Conservation (phyloP, 2,113 vertebrate genomes). For the Leucopsar rothschildi region DNA sequence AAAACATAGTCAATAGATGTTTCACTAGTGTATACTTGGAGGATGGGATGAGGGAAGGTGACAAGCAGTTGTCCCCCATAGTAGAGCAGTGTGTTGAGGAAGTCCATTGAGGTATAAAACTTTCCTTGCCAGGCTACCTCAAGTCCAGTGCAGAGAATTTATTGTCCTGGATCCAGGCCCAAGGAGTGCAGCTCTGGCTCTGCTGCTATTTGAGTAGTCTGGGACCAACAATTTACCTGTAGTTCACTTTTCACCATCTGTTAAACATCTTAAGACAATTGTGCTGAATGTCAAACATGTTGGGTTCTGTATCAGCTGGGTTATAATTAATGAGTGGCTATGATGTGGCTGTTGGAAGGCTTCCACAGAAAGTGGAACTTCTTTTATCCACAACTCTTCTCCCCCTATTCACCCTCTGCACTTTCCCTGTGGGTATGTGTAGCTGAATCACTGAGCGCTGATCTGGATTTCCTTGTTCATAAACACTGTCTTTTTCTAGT, state of each 20-base stretch:
- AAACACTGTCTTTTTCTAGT: slow-evolving; percentile 27
- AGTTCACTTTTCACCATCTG: slow-evolving; percentile 49
- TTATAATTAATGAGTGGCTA: slow-evolving; percentile 41
- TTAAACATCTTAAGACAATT: slow-evolving; percentile 48
- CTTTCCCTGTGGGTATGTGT: neutral
- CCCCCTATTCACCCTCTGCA: neutral
- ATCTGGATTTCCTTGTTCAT: neutral
- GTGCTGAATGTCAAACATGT: neutral
- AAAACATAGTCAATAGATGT: neutral
- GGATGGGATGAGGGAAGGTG: neutral
- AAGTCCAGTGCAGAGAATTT: neutral
- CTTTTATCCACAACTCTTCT: slow-evolving; percentile 3
- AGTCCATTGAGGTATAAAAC: neutral
- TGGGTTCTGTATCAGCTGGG: slow-evolving; percentile 12
- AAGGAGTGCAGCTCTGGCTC: slow-evolving; percentile 3
- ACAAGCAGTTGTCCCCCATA: neutral
- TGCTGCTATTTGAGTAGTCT: slow-evolving; percentile 31
- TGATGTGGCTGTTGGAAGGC: slow-evolving; percentile 41
- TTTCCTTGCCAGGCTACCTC: neutral
- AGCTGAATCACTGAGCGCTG: neutral
- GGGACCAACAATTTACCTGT: slow-evolving; percentile 48
- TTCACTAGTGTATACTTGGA: neutral
- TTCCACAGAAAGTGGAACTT: slow-evolving; percentile 34
- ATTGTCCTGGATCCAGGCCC: slow-evolving; percentile 28
- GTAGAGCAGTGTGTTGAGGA: neutral